Evolutionary conservation across 2,888 invertebrate genomes (phyloP), one percentile per base, ranked within the genome.

Genomic region (Apodemia hepburni): DNA sequence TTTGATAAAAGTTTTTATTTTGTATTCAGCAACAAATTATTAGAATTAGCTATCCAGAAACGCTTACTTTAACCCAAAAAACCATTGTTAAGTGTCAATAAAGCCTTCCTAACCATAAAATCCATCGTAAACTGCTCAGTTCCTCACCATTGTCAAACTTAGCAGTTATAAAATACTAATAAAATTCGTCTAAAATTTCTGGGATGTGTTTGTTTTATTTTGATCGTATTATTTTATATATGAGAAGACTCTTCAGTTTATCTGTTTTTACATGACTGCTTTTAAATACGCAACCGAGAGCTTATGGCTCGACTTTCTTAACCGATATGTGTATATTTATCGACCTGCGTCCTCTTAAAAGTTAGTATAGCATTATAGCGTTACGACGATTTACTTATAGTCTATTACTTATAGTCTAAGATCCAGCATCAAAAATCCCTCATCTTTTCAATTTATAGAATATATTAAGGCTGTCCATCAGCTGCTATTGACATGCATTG

Each of bases 71-170:
- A 54, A 22, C 54, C 22, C 54, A 57, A 57, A 54, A 57, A 57
- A 8, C 54, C 54, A 29, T 18, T 17, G 15, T 18, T 35, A 58
- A 58, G 62, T 58, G 51, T 33, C 51, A 15, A 60, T 63, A 63
- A 62, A 63, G 57, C 57, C 45, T 35, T 35, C 38, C 35, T 63
- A 54, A 59, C 33, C 38, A 60, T 63, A 59, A 63, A 63, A 63
- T 45, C 27, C 59, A 51, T 60, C 63, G 51, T 51, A 59, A 63
- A 63, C 15, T 42, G 60, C 51, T 60, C 15, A 57, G 54, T 29
- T 57, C 29, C n/a, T 29, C 35, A 51, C 51, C 35, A 38, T 60
- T 63, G 60, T 61, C 57, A 61, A 57, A 57, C 54, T 57, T 27
- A 27, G 35, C 49, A 54, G 61, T 58, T 45, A 61, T 61, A 61